Base-by-base conservation (phyloP, 2,113 vertebrate species). In the Apeltes quadracus region DNA sequence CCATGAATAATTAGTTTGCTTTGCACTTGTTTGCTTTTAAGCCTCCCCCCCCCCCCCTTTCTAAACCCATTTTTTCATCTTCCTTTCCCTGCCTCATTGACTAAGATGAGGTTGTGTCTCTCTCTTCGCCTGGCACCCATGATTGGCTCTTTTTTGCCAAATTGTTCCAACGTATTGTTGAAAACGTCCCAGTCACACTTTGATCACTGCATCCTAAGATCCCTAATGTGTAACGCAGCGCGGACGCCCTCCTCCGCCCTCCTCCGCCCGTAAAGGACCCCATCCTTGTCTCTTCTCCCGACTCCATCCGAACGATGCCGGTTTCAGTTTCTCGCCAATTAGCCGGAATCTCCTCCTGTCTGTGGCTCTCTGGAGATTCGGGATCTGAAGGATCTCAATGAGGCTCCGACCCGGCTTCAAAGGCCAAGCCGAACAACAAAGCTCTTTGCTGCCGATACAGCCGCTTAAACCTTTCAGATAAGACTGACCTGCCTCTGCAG, bases 151-250 rank as follows among this genome's bases (percentile, higher is more conserved):
- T 70, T 58, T 7, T 51, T 53, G 57, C 75, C 56, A 75, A 69
- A 76, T 56, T 69, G 84, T 84, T 73, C 39, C 39, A 34, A 46
- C 16, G 68, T 55, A 78, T 53, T 32, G 77, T 78, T 81, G 68
- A 72, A 82, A 85, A 86, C 18, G 55, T 72, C 73, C 63, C 83
- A 50, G 75, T 87, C 84, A 57, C 72, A 51, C 65, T 79, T 82
- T 81, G 79, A 91, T 91, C 90, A 86, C 84, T 75, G 84, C 81
- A 90, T 92, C 87, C 89, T 91, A 91, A 87, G 87, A 86, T 78
- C 44, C 69, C 65, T 83, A 87, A 91, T 88, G 87, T 85, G 83
- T 80, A 69, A 82, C 88, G 84, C 79, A 22, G 44, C 3, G 63
- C 34, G 58, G 69, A 61, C 50, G 7, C 50, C 48, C 58, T 69